Evolutionary conservation across 1,140 invertebrate genomes (phyloP).

Genomic region (Tetramorium alpestre): DNA sequence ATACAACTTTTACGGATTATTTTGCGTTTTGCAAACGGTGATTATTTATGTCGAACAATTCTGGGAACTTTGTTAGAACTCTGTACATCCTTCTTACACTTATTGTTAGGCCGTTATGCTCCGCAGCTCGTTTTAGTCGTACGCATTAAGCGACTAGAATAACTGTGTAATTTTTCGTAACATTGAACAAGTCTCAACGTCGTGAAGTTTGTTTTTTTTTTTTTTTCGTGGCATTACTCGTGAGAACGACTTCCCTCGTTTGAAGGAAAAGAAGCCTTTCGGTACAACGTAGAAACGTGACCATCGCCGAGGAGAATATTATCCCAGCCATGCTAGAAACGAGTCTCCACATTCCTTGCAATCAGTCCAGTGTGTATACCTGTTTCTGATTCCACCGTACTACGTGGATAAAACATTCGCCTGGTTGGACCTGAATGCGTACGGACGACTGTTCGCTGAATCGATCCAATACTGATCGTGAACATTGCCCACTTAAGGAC

Average conservation of each 20-base stretch:
- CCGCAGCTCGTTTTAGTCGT: neutral
- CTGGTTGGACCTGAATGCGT: constrained; percentile 12
- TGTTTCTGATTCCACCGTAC: constrained; percentile 27
- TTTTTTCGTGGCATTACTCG: neutral
- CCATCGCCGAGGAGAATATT: constrained; percentile 32
- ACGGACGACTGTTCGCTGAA: constrained; percentile 26
- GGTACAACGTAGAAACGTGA: constrained; percentile 31
- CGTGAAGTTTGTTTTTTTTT: constrained; percentile 6
- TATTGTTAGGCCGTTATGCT: neutral
- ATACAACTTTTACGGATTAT: neutral
- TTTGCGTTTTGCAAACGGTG: neutral
- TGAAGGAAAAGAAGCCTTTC: constrained; percentile 36
- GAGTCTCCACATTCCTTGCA: constrained; percentile 34
- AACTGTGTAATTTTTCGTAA: constrained; percentile 12
- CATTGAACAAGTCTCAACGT: constrained; percentile 1
- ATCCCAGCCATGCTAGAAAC: constrained; percentile 46
- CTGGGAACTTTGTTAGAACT: neutral
- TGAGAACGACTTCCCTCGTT: constrained; percentile 21
- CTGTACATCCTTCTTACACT: neutral
- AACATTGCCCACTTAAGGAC: constrained; percentile 1
- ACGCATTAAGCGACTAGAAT: neutral
- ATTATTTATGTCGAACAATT: neutral
- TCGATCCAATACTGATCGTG: constrained; percentile 18
- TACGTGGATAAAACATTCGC: constrained; percentile 16
- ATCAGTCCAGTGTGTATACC: constrained; percentile 49